phyloP scores from a whole-genome alignment of 2,888 invertebrate species.

The Cerastoderma edule region DNA sequence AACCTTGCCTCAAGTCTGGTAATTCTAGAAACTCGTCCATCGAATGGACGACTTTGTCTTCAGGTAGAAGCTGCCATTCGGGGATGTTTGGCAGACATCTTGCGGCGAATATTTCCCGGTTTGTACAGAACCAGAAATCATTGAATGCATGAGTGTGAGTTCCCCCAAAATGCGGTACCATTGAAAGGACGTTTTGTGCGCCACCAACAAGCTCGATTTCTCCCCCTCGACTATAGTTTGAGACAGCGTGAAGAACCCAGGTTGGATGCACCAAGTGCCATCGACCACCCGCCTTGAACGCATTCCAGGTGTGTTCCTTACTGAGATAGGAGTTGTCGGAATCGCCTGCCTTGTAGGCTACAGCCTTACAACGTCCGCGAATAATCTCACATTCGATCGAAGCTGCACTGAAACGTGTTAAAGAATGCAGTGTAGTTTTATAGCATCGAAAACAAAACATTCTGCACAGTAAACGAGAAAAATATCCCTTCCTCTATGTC shows the following conservation, averaged over 20 bases:
- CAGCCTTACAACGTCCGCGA: slow-evolving; percentile 31
- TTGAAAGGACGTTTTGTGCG: not conserved
- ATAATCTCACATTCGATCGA: slow-evolving; percentile 29
- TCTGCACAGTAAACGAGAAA: too few species aligned
- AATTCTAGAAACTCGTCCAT: slow-evolving; percentile 20
- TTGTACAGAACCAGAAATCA: slow-evolving; percentile 44
- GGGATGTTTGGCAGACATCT: slow-evolving; percentile 32
- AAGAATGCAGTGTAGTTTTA: not conserved
- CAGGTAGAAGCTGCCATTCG: slow-evolving; percentile 25
- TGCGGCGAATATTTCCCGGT: slow-evolving; percentile 31
- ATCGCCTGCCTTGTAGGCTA: slow-evolving; percentile 33
- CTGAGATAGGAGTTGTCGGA: slow-evolving; percentile 19
- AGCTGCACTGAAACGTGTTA: slow-evolving; percentile 22
- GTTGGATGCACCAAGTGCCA: slow-evolving; percentile 36
- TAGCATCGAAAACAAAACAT: not conserved
- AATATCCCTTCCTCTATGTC: not conserved
- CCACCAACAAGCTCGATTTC: slow-evolving; percentile 30
- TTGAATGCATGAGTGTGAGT: slow-evolving; percentile 16
- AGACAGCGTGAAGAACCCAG: slow-evolving; percentile 29
- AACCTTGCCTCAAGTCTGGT: slow-evolving; percentile 33
- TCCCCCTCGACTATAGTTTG: slow-evolving; percentile 29
- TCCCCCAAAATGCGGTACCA: slow-evolving; percentile 9
- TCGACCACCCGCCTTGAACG: slow-evolving; percentile 18
- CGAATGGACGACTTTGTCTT: slow-evolving; percentile 2
- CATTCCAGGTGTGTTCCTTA: slow-evolving; percentile 35